phyloP scores from a whole-genome alignment of 2,113 vertebrate species.

The Nothocercus nigrocapillus region DNA sequence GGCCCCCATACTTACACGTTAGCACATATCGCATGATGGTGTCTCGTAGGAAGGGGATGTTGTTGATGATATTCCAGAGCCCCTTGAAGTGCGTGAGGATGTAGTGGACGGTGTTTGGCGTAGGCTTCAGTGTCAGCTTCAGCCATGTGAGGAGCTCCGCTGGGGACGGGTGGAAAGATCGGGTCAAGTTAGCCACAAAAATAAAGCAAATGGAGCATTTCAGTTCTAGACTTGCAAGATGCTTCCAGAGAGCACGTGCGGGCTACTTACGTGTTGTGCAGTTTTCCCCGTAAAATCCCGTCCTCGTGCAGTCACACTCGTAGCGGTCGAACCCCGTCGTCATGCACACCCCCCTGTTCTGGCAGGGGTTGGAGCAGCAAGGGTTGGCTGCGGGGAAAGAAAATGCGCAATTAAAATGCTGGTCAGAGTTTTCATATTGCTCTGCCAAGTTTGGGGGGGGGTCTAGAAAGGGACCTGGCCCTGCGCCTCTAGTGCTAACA shows the following conservation, averaged over 20 bases:
- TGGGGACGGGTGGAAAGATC: constrained; percentile 45
- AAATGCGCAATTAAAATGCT: background rate
- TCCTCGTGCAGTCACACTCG: constrained; percentile 93
- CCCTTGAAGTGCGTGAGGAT: constrained; percentile 94
- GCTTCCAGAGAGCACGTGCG: too few relatives aligned
- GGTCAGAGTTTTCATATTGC: too few relatives aligned
- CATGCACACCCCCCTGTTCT: constrained; percentile 91
- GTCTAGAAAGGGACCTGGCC: too few relatives aligned
- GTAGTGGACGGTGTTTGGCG: constrained; percentile 91
- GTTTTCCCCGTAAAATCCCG: constrained; percentile 90
- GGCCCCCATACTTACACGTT: constrained; percentile 85
- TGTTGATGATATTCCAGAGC: constrained; percentile 95
- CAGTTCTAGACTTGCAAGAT: rapidly evolving
- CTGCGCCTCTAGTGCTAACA: too few relatives aligned
- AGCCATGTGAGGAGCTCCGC: constrained; percentile 92
- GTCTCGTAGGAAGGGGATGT: constrained; percentile 86
- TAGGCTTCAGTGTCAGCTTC: constrained; percentile 85
- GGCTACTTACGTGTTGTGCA: constrained; percentile 87
- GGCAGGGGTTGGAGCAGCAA: constrained; percentile 93
- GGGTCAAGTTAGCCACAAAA: background rate
- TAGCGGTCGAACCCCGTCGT: constrained; percentile 79
- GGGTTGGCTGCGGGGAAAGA: constrained; percentile 81
- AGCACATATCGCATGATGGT: constrained; percentile 94
- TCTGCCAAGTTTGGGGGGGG: too few relatives aligned
- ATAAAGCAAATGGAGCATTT: too few relatives aligned